These are phyloP conservation scores for Phalera bucephala DNA, from an alignment of 2,888 invertebrate genomes.

Conservation along the genomic window DNA sequence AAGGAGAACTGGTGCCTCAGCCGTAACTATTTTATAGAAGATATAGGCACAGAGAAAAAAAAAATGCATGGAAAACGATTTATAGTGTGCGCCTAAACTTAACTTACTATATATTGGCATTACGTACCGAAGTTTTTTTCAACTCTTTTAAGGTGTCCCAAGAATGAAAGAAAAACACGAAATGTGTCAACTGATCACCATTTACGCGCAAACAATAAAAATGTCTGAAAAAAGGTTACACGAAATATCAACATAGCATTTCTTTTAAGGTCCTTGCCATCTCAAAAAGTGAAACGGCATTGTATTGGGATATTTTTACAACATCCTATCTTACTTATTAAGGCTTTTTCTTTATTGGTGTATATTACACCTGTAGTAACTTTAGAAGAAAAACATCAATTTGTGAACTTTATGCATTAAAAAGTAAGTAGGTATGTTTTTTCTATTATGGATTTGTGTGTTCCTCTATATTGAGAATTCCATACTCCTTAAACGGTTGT, in stretches of 20 bases:
- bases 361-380: not conserved
- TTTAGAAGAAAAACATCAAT: too few species aligned
- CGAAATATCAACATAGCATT: not conserved
- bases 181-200: constrained; percentile 1
- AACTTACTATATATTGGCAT: too few species aligned
- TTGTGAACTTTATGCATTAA: too few species aligned
- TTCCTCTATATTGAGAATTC: too few species aligned
- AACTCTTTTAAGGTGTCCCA: not conserved
- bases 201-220: not conserved
- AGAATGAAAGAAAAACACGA: not conserved
- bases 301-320: not conserved
- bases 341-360: not conserved
- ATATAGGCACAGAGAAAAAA: not conserved
- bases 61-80: not conserved
- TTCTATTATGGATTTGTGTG: too few species aligned
- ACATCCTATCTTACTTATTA: not conserved
- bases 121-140: not conserved
- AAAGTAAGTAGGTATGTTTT: too few species aligned
- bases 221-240: not conserved
- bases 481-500: too few species aligned
- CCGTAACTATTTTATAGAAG: too few species aligned
- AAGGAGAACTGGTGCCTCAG: too few species aligned
- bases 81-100: not conserved
- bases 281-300: not conserved
- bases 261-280: not conserved